Conservation (phyloP, 2,113 vertebrate species). For the Prunella fulvescens region DNA sequence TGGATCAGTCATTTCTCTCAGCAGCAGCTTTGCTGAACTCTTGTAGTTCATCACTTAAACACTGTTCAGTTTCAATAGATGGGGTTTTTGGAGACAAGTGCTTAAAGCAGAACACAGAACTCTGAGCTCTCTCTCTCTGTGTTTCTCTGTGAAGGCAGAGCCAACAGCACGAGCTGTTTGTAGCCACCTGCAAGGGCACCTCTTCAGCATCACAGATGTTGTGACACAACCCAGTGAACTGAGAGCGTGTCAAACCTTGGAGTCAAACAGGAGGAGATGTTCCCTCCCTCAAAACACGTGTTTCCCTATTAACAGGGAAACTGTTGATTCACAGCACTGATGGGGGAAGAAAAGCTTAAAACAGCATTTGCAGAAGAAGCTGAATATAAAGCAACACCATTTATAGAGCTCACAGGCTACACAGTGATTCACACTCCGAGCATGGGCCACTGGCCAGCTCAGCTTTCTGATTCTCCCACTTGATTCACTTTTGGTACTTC, state of each 20-base stretch:
- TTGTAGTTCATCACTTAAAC: background rate
- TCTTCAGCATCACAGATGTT: constrained; percentile 22
- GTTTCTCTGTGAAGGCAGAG: background rate
- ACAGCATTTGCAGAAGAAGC: background rate
- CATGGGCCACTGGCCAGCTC: background rate
- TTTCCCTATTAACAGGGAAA: constrained; percentile 5
- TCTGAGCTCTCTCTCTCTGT: background rate
- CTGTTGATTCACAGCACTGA: background rate
- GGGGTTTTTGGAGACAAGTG: background rate
- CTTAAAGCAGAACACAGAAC: background rate
- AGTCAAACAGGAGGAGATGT: background rate
- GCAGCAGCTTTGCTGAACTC: background rate
- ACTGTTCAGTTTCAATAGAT: background rate
- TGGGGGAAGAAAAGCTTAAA: background rate
- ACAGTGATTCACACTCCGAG: background rate
- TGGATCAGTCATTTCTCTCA: background rate
- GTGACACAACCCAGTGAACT: background rate
- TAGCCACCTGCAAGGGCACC: background rate
- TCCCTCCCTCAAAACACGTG: background rate
- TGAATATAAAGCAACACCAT: background rate
- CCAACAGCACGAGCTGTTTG: background rate
- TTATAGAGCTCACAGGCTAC: background rate
- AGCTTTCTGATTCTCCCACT: background rate
- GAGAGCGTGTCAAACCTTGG: background rate
- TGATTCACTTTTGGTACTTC: background rate